Percentiles rank a stretch among this genome's conserved stretches.
Evolutionary conservation across 35 echinoderm and acorn worm genomes (phyloP).

Genomic region (Apostichopus japonicus): DNA sequence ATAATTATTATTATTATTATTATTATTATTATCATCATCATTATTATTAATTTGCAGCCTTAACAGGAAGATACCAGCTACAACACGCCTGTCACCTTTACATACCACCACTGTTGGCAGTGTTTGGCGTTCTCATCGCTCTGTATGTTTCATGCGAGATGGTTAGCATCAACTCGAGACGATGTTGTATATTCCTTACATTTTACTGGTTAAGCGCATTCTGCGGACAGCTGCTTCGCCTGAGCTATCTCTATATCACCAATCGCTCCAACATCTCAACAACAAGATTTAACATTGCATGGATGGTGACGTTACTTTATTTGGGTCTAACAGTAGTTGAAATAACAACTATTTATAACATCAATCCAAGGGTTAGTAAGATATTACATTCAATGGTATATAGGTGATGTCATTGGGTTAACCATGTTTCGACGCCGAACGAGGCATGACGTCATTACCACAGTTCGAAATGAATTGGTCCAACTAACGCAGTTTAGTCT

Average conservation of each 20-base stretch:
- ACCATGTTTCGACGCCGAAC: too few relatives aligned
- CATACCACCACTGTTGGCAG: not conserved
- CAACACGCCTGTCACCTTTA: not conserved
- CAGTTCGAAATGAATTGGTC: too few relatives aligned
- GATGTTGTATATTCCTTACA: not conserved
- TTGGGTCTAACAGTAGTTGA: not conserved
- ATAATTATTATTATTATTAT: too few relatives aligned
- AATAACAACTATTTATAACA: not conserved
- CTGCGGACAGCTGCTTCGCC: constrained; percentile 4
- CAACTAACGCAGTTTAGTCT: too few relatives aligned
- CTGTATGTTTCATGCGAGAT: not conserved
- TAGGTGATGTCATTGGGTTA: too few relatives aligned
- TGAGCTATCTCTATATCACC: not conserved
- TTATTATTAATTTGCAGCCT: not conserved
- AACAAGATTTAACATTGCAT: not conserved
- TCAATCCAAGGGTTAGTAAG: not conserved
- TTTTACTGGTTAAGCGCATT: not conserved
- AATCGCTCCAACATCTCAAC: not conserved
- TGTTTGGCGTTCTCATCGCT: not conserved
- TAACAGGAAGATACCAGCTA: not conserved
- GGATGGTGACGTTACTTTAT: not conserved
- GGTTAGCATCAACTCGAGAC: too few relatives aligned
- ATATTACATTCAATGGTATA: too few relatives aligned
- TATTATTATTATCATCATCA: too few relatives aligned
- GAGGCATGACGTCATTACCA: too few relatives aligned